Evolutionary conservation across 2,888 invertebrate species (phyloP).

Genomic region (Drosophila differens): DNA sequence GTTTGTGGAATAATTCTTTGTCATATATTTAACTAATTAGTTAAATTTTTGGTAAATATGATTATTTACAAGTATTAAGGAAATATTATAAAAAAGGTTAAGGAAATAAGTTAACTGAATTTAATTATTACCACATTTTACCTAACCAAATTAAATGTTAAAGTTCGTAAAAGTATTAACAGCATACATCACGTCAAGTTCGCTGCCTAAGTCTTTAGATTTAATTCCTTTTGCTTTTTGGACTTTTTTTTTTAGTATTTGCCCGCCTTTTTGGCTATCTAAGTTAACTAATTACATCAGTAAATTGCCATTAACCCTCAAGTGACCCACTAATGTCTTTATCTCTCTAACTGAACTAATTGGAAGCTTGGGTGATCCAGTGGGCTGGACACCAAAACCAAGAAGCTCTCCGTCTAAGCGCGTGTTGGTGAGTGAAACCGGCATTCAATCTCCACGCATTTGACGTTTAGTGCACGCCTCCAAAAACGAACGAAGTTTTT

Average conservation of each 20-base stretch:
- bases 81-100: background rate
- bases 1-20: constrained; percentile 2
- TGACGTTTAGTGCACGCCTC: constrained; percentile 32
- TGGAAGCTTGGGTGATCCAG: constrained; percentile 14
- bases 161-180: background rate
- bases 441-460: constrained; percentile 38
- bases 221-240: constrained; percentile 29
- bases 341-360: constrained; percentile 26
- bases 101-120: background rate
- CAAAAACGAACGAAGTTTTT: constrained; percentile 14
- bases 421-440: constrained; percentile 17
- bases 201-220: constrained; percentile 42
- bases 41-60: background rate
- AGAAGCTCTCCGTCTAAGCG: constrained; percentile 19
- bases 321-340: constrained; percentile 59
- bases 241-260: background rate
- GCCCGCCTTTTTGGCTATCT: background rate
- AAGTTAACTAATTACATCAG: constrained; percentile 33
- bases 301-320: constrained; percentile 54
- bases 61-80: background rate
- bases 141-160: background rate
- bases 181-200: constrained; percentile 23
- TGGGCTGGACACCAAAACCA: constrained; percentile 12
- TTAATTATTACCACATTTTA: background rate
- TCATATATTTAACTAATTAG: background rate